Conservation (phyloP, 1,140 invertebrate species). For the Neomicropteryx cornuta region DNA sequence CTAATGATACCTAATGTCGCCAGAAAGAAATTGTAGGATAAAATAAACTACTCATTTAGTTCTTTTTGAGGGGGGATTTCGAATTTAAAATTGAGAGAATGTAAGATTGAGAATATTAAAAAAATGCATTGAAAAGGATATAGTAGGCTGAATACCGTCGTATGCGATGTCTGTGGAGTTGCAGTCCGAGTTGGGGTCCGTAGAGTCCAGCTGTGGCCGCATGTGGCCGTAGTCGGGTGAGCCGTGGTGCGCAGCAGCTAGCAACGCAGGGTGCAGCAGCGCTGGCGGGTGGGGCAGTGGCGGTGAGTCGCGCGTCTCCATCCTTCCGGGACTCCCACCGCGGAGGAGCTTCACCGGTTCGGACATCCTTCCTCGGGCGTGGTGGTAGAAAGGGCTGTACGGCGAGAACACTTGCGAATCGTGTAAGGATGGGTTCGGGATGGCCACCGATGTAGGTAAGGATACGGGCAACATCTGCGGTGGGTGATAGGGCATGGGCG, state of each 20-base stretch:
- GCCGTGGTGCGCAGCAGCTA: constrained; percentile 66
- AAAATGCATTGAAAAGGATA: constrained; percentile 90
- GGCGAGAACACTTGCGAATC: constrained; percentile 90
- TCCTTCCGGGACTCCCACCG: constrained; percentile 45
- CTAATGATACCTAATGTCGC: no score
- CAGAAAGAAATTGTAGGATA: no score
- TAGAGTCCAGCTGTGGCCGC: constrained; percentile 59
- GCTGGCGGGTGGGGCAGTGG: constrained; percentile 69
- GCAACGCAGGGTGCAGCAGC: constrained; percentile 64
- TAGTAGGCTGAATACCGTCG: constrained; percentile 86
- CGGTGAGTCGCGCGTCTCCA: constrained; percentile 64
- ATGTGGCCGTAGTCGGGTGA: constrained; percentile 60
- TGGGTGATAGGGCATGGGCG: constrained; percentile 60
- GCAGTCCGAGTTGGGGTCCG: constrained; percentile 76
- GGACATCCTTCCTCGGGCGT: constrained; percentile 41
- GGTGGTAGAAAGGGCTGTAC: constrained; percentile 74
- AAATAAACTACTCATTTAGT: no score
- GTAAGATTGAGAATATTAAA: no score
- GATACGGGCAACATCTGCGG: constrained; percentile 76
- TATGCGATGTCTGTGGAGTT: constrained; percentile 78
- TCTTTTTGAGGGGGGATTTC: no score
- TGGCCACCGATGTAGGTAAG: constrained; percentile 86
- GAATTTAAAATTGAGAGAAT: no score
- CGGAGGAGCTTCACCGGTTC: constrained; percentile 38
- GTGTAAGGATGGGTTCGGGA: constrained; percentile 90